Percentiles rank a stretch among this genome's conserved stretches.
Evolutionary conservation across 2,797 vertebrate species (phyloP).

Genomic region (Gobionotothen gibberifrons): DNA sequence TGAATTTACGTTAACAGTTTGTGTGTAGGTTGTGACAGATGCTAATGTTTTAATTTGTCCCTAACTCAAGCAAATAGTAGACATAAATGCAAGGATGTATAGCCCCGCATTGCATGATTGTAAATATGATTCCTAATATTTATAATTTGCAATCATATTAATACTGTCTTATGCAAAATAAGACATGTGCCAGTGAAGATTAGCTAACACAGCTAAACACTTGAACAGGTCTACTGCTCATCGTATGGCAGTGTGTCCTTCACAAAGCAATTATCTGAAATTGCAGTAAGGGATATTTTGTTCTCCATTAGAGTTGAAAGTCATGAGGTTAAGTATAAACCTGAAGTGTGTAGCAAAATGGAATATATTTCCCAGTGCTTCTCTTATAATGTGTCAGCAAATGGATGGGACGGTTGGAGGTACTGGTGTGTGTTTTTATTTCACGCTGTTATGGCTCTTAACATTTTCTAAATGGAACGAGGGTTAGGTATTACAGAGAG

Average conservation of each 20-base stretch:
- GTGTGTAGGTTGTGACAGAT: conserved; percentile 25
- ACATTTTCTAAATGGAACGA: conserved; percentile 7
- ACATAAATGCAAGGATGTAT: conserved; percentile 25
- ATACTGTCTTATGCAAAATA: conserved; percentile 1
- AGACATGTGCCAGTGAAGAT: neutral
- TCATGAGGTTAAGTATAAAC: conserved; percentile 8
- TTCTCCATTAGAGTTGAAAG: conserved; percentile 9
- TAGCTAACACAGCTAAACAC: neutral
- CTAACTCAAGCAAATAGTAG: conserved; percentile 24
- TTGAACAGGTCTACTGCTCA: neutral
- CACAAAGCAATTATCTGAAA: neutral
- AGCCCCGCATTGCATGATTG: neutral
- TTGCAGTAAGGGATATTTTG: conserved; percentile 8
- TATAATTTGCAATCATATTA: conserved; percentile 3
- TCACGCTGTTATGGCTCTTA: neutral
- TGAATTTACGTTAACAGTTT: conserved; percentile 2
- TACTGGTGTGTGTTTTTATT: neutral
- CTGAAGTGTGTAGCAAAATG: neutral
- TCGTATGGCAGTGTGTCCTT: neutral
- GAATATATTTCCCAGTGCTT: conserved; percentile 4
- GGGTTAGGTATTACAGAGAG: neutral
- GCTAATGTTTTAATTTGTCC: conserved; percentile 50
- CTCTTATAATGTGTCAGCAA: conserved; percentile 15
- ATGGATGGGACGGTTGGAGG: neutral
- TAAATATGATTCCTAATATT: conserved; percentile 21